phyloP scores from a whole-genome alignment of 2,113 vertebrate species.

The Nannospalax galili region DNA sequence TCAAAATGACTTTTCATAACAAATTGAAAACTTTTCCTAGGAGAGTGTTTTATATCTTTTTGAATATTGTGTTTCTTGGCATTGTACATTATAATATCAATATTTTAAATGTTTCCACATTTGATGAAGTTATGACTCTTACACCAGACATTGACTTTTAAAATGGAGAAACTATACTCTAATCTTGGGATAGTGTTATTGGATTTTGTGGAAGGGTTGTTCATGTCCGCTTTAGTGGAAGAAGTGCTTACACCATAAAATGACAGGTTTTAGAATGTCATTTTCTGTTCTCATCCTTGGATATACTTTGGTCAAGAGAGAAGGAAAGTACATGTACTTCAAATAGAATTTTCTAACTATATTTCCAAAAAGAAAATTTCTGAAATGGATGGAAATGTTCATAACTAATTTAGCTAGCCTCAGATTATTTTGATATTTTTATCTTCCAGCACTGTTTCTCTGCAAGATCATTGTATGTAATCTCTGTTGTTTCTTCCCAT shows the following conservation, averaged over 20 bases:
- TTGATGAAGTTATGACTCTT: slow-evolving; percentile 42
- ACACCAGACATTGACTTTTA: slow-evolving; percentile 38
- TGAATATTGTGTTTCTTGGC: slow-evolving; percentile 48
- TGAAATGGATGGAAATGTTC: not conserved
- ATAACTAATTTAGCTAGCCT: not conserved
- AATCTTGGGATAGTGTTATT: slow-evolving; percentile 18
- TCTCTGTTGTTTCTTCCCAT: not conserved
- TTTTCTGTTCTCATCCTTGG: slow-evolving; percentile 30
- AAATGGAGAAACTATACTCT: slow-evolving; percentile 37
- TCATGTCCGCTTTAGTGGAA: not conserved
- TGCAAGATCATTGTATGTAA: not conserved
- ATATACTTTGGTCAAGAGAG: slow-evolving; percentile 30
- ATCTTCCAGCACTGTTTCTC: slow-evolving; percentile 38
- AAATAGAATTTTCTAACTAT: not conserved
- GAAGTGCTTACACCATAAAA: slow-evolving; percentile 50
- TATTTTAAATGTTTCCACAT: slow-evolving; percentile 36
- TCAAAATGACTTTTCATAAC: slow-evolving; percentile 60
- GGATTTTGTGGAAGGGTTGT: not conserved
- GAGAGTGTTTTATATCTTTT: slow-evolving; percentile 21
- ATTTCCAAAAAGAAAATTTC: slow-evolving; percentile 22
- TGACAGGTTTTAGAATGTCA: slow-evolving; percentile 38
- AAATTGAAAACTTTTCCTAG: slow-evolving; percentile 42
- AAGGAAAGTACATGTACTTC: slow-evolving; percentile 46
- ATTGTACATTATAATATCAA: slow-evolving; percentile 32
- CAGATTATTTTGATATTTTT: slow-evolving; percentile 10